phyloP scores from a whole-genome alignment of 2,888 invertebrate genomes.

The Ophioninae sp. region DNA sequence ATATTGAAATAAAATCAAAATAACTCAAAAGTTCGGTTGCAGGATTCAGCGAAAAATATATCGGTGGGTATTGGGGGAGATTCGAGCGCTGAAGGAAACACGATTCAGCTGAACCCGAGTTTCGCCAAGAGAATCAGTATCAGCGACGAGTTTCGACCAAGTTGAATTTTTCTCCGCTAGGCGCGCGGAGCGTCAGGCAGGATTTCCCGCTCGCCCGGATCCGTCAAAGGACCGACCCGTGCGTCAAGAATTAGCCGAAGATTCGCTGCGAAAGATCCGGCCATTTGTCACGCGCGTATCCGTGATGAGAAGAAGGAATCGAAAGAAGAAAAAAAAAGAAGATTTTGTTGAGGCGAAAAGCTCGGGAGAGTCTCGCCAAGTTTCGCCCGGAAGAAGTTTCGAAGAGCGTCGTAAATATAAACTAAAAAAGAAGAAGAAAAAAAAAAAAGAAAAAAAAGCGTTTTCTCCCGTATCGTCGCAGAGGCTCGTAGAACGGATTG shows the following conservation, averaged over 20 bases:
- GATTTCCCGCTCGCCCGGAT: not conserved
- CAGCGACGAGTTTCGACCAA: not conserved
- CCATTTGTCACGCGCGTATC: not conserved
- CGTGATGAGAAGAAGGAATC: no score
- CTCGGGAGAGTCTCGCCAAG: not conserved
- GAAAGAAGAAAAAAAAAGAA: not conserved
- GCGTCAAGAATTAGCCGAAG: not conserved
- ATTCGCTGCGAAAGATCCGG: not conserved
- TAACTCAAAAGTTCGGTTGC: no score
- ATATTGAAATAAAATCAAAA: no score
- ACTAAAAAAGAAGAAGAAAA: not conserved
- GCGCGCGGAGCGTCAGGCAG: not conserved
- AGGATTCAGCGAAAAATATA: no score
- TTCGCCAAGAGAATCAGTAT: not conserved
- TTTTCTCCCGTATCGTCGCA: not conserved
- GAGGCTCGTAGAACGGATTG: no score
- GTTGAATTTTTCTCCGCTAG: not conserved
- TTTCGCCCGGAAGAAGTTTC: not conserved
- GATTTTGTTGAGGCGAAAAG: not conserved
- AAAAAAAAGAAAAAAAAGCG: not conserved
- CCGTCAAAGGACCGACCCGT: not conserved
- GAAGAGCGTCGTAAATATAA: not conserved
- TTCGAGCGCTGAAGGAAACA: no score
- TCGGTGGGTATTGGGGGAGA: no score
- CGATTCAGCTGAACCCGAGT: not conserved